Evolutionary conservation across 2,888 invertebrate species (phyloP).

Genomic region (Sinhomidia bicolor): DNA sequence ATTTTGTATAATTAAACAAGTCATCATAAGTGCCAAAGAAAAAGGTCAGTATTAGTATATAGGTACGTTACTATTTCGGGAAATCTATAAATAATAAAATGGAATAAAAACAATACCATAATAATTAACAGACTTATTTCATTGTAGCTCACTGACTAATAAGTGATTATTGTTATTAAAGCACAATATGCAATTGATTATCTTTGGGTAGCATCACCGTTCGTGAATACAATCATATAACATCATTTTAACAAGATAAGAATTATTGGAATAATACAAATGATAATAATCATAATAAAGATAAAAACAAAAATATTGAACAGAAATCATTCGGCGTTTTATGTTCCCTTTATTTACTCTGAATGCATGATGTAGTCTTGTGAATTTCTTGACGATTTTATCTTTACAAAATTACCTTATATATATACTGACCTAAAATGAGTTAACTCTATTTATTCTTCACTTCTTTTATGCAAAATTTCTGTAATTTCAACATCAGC

Average conservation of each 20-base stretch:
- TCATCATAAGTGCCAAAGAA: constrained; percentile 23
- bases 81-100: constrained; percentile 37
- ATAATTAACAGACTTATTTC: constrained; percentile 51
- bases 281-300: constrained; percentile 13
- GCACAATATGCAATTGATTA: constrained; percentile 17
- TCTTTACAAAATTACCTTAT: background rate
- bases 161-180: constrained; percentile 7
- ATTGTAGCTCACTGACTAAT: constrained; percentile 41
- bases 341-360: background rate
- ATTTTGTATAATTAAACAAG: background rate
- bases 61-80: background rate
- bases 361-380: background rate
- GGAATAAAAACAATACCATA: constrained; percentile 7
- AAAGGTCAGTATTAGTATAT: constrained; percentile 10
- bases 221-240: background rate
- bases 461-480: constrained; percentile 69
- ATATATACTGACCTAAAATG: constrained; percentile 54
- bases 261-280: background rate
- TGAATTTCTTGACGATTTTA: constrained; percentile 1
- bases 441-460: constrained; percentile 59
- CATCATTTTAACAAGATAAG: background rate
- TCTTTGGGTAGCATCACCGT: background rate
- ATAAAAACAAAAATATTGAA: constrained; percentile 27
- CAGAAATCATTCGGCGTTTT: background rate
- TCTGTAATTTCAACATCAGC: constrained; percentile 76